Base-by-base conservation (phyloP, 2,113 vertebrate species). In the Melanostigma gelatinosum region DNA sequence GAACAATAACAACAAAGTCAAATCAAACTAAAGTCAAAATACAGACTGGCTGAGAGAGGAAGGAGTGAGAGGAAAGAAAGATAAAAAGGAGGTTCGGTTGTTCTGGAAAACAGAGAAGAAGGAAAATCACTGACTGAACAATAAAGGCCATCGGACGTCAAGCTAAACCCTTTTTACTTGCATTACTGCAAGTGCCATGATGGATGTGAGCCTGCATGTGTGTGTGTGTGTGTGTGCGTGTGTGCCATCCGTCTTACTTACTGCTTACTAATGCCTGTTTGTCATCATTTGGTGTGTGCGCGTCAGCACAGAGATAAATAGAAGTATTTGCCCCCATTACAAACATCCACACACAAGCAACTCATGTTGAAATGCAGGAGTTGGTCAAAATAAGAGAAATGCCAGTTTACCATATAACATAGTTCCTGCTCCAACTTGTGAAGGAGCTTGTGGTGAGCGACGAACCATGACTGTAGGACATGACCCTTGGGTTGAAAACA, bases 131-230 rank as follows among this genome's bases (percentile, higher is more conserved):
- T 60, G 66, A 75, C 58, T 79, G 70, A 57, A 52, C 74, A 79
- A 79, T 79, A 54, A 75, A 32, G 13, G 71, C 65, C 32, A n/a
- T 65, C 15, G 40, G 50, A 75, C 2, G 10, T 67, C 46, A 63
- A 81, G 68, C 22, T 42, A 73, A 86, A 61, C 16, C 75, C 65
- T 60, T 69, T 71, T 65, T 79, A 82, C 66, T 75, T n/a, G 60
- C 65, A 86, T 86, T 86, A 79, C 60, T 75, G 63, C 24, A 36
- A 75, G 58, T 46, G 27, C 60, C 32, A 11, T 70, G 76, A 64
- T 74, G 76, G 50, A 74, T 68, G 66, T 72, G 77, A 36, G 65
- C 24, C n/a, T 20, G 65, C 9, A 16, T 55, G 72, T 58, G 46
- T 40, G 75, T 79, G 61, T 40, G 75, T 79, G 61, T 54, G 52